Evolutionary conservation across 2,888 invertebrate species (phyloP), one percentile per base, ranked within the genome.

Genomic region (Neria commutata): DNA sequence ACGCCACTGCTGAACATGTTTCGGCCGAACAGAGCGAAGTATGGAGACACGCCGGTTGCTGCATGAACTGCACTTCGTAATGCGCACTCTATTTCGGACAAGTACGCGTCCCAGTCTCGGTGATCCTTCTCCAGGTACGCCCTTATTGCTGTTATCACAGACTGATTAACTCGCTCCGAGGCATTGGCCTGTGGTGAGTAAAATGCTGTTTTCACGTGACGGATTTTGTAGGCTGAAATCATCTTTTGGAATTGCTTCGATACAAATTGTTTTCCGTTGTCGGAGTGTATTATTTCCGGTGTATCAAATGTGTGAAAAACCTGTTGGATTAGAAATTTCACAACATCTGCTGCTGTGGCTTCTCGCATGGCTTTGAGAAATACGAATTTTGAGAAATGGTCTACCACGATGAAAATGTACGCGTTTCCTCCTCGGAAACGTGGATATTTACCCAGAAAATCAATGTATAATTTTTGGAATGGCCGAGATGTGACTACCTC

Each of bases 161-260:
- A 69, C 25, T 69, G 58, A 54, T 78, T 77, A 0, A 70, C 65
- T 1, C 72, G 77, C 75, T 29, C 29, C 11, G 11, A 6, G 6
- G 29, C 29, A 29, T 29, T 29, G 6, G 29, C 37, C n/a, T 37
- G 4, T n/a, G 37, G 37, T n/a, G 37, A 6, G 37, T 37, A 37
- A 4, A n/a, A 6, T 4, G 14, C 37, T 4, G 8, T 37, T n/a
- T n/a, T 37, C 5, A 37, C 16, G n/a, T 0, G 71, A 71, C 5
- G 71, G 70, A 60, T 77, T 77, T 1, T 58, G 57, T 62, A 77
- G 76, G 0, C 75, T 71, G 19, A 71, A 70, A 54, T 77, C 4
- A 67, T 47, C 5, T 17, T 2, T 16, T 63, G 45, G 21, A 65
- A 67, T 6, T 57, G 33, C 8, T 55, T 62, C 0, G 61, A 23